Evolutionary conservation across 2,888 invertebrate genomes (phyloP).

Genomic region (Eumerus sabulonum): DNA sequence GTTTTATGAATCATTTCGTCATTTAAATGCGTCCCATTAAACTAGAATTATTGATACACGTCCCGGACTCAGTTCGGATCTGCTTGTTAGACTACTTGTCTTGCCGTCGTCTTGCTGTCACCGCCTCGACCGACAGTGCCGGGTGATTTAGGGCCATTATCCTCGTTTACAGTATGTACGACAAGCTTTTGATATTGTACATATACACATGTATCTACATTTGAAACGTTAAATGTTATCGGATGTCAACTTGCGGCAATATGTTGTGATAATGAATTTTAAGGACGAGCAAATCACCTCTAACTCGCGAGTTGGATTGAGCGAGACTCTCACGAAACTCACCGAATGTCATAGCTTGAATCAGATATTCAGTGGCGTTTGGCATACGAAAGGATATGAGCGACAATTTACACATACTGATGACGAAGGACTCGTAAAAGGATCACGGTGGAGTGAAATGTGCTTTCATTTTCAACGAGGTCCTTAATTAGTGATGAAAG

Average conservation of each 20-base stretch:
- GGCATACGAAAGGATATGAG: too few relatives aligned
- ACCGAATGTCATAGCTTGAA: too few relatives aligned
- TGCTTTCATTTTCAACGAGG: too few relatives aligned
- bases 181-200: slow-evolving; percentile 60
- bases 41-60: slow-evolving; percentile 64
- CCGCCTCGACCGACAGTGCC: not conserved
- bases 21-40: slow-evolving; percentile 65
- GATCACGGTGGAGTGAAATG: too few relatives aligned
- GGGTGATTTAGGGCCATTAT: slow-evolving; percentile 8
- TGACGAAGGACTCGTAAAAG: too few relatives aligned
- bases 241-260: slow-evolving; percentile 56
- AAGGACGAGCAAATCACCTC: too few relatives aligned
- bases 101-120: too few relatives aligned
- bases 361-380: too few relatives aligned
- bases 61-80: slow-evolving; percentile 29
- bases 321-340: too few relatives aligned
- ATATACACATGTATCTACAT: slow-evolving; percentile 4
- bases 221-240: slow-evolving; percentile 1
- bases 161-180: slow-evolving; percentile 47
- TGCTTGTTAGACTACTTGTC: not conserved
- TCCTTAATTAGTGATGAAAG: too few relatives aligned
- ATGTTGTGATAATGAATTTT: slow-evolving; percentile 59
- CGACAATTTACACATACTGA: too few relatives aligned
- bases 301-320: too few relatives aligned
- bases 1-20: slow-evolving; percentile 52